Evolutionary conservation across 1,140 invertebrate species (phyloP).

Genomic region (Drosophila triauraria): DNA sequence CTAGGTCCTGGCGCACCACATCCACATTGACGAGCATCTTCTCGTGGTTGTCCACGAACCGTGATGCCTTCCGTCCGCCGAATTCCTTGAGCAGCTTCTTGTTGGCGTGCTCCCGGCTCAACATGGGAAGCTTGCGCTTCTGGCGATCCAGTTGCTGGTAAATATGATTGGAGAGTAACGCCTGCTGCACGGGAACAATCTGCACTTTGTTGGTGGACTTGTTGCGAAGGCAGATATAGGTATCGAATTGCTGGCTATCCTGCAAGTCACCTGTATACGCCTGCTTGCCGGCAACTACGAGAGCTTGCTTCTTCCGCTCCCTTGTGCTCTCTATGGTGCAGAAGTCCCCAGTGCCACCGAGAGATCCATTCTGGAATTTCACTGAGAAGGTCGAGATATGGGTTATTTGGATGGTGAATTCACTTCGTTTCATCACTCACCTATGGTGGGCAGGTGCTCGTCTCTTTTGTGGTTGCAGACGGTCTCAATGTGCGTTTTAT

Average conservation of each 20-base stretch:
- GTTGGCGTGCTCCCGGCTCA: slow-evolving; percentile 59
- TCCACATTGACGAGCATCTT: slow-evolving; percentile 77
- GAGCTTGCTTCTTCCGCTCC: slow-evolving; percentile 37
- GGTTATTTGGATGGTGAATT: neutral
- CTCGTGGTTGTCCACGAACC: slow-evolving; percentile 62
- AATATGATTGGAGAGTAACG: slow-evolving; percentile 64
- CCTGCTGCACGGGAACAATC: slow-evolving; percentile 67
- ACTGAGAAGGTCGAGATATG: slow-evolving; percentile 34
- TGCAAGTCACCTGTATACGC: slow-evolving; percentile 54
- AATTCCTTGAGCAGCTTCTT: slow-evolving; percentile 76
- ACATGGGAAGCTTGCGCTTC: slow-evolving; percentile 27
- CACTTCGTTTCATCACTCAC: slow-evolving; percentile 34
- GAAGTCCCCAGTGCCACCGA: slow-evolving; percentile 49
- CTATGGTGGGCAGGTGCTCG: slow-evolving; percentile 40
- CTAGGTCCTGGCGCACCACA: slow-evolving; percentile 71
- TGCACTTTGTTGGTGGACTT: slow-evolving; percentile 69
- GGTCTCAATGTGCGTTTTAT: slow-evolving; percentile 56
- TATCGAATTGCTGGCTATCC: slow-evolving; percentile 55
- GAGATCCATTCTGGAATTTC: slow-evolving; percentile 76
- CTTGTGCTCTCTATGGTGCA: slow-evolving; percentile 21
- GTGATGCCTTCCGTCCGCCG: slow-evolving; percentile 74
- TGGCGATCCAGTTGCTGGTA: slow-evolving; percentile 58
- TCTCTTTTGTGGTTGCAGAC: slow-evolving; percentile 41
- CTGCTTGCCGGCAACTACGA: slow-evolving; percentile 56
- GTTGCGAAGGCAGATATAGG: slow-evolving; percentile 69